These are phyloP conservation scores for Phrynocephalus versicolor DNA, from an alignment of 2,113 vertebrate species.

Conservation along the genomic window DNA sequence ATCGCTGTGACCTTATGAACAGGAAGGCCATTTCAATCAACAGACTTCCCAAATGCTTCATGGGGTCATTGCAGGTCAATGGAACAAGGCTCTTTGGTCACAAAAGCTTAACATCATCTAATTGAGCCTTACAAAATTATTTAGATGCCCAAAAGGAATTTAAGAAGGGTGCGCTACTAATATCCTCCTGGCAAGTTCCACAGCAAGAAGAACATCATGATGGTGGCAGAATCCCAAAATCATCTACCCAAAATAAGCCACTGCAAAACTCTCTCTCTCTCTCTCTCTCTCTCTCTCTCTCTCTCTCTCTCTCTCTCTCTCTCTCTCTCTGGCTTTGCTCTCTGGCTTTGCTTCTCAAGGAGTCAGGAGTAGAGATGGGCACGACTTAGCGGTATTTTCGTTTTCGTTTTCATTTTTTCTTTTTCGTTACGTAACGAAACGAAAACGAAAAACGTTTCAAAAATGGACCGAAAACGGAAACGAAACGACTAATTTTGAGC, in stretches of 20 bases:
- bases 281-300: too few species aligned
- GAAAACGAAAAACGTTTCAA: too few species aligned
- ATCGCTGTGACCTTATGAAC: slow-evolving; percentile 34
- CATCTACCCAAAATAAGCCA: slow-evolving; percentile 49
- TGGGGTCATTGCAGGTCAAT: neutral
- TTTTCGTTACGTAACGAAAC: too few species aligned
- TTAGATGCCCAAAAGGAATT: slow-evolving; percentile 46
- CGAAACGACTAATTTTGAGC: too few species aligned
- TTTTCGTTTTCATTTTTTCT: too few species aligned
- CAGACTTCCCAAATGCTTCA: neutral
- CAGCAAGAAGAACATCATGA: slow-evolving; percentile 38
- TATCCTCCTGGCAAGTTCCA: slow-evolving; percentile 36
- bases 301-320: too few species aligned
- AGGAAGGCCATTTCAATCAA: slow-evolving; percentile 38
- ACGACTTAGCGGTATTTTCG: too few species aligned
- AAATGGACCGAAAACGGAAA: too few species aligned
- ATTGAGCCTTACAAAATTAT: slow-evolving; percentile 45
- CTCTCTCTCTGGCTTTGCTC: too few species aligned
- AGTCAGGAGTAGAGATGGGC: too few species aligned
- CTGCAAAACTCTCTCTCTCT: neutral
- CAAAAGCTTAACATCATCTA: slow-evolving; percentile 38
- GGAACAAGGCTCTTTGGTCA: slow-evolving; percentile 26
- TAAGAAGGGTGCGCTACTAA: slow-evolving; percentile 25
- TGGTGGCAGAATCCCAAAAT: slow-evolving; percentile 29
- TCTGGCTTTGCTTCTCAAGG: too few species aligned